Percentiles rank a stretch among this genome's conserved stretches.
Conservation (phyloP, 1,140 invertebrate species). For the Drosophila nikananu region DNA sequence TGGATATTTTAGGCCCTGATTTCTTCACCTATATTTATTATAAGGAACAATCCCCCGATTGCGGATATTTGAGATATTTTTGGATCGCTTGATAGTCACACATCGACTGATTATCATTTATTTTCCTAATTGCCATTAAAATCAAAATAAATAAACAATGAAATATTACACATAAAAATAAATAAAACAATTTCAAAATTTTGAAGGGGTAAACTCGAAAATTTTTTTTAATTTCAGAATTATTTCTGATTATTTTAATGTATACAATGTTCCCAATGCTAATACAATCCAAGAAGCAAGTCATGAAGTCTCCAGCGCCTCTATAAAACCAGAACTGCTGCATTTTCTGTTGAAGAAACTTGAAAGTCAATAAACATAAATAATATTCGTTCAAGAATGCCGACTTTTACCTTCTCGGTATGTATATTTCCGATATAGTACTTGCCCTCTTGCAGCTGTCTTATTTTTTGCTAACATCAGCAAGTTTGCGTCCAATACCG, state of each 20-base stretch:
- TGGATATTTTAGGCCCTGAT: not conserved
- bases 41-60: too few relatives aligned
- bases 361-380: not conserved
- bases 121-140: too few relatives aligned
- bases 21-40: not conserved
- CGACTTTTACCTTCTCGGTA: constrained; percentile 7
- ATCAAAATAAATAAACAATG: too few relatives aligned
- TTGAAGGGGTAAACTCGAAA: too few relatives aligned
- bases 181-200: too few relatives aligned
- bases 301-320: not conserved
- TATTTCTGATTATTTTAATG: not conserved
- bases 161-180: too few relatives aligned
- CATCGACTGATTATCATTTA: too few relatives aligned
- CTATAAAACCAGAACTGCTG: constrained; percentile 1
- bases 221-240: too few relatives aligned
- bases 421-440: not conserved
- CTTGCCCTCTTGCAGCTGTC: constrained; percentile 5
- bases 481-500: constrained; percentile 86
- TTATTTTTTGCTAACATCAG: constrained; percentile 74
- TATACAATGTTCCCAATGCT: not conserved
- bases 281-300: not conserved
- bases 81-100: too few relatives aligned
- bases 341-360: constrained; percentile 24
- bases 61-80: too few relatives aligned
- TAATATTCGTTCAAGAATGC: not conserved